Evolutionary conservation across 2,113 vertebrate genomes (phyloP).

Genomic region (Callospermophilus lateralis): DNA sequence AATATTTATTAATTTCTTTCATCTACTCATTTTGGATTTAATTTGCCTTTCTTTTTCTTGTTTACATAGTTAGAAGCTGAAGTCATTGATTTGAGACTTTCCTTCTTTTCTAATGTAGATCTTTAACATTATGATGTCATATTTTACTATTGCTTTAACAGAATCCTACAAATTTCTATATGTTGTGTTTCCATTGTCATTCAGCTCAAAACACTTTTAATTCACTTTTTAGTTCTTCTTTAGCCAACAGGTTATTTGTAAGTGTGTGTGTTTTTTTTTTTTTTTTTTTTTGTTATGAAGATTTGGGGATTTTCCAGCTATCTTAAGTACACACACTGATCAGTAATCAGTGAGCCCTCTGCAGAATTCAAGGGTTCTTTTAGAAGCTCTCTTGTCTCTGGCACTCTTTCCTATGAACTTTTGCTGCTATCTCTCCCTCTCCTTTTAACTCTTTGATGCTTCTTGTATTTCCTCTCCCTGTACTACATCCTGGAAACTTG

Average conservation of each 20-base stretch:
- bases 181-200: not conserved
- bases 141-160: not conserved
- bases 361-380: not conserved
- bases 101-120: not conserved
- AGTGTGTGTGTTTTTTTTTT: too few species aligned
- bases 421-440: not conserved
- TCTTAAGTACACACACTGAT: not conserved
- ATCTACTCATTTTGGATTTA: not conserved
- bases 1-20: conserved; percentile 13
- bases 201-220: conserved; percentile 21
- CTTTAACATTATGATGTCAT: not conserved
- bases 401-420: not conserved
- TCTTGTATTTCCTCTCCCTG: not conserved
- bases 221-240: conserved; percentile 10
- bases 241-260: not conserved
- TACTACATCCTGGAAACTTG: not conserved
- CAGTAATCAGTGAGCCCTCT: not conserved
- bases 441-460: not conserved
- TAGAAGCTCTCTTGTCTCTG: not conserved
- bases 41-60: conserved; percentile 21
- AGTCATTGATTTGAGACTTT: not conserved
- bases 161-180: not conserved
- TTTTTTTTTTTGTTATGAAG: conserved; percentile 3
- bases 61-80: not conserved
- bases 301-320: not conserved